Evolutionary conservation across 2,113 vertebrate species (phyloP), one percentile per base, ranked within the genome.

Genomic region (Gobio gobio): DNA sequence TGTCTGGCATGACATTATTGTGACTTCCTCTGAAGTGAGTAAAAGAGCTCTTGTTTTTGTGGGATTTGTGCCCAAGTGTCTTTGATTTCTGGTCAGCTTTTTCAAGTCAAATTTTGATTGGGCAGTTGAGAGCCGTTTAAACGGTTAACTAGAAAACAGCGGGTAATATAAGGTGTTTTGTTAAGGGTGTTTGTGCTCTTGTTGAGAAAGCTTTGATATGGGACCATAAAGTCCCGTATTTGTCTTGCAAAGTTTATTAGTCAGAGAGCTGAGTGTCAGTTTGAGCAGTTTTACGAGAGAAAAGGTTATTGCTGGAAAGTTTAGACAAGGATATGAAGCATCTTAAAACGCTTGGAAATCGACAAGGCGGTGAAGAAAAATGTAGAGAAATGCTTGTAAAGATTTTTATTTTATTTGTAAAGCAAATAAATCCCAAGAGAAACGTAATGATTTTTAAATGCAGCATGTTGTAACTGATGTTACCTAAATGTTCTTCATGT

Each of bases 241-340:
- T 68, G 58, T 72, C 64, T 54, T 29, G 43, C 61, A 51, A 73
- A 72, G 49, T 73, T 83, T 83, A 83, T 83, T 83, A 83, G 81
- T n/a, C 61, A 13, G 49, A 36, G 36, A 68, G 47, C 33, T 16
- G 33, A 36, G 66, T 72, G 81, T 72, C 81, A 72, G 81, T 56
- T 83, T 24, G 66, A 18, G 7, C 29, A 45, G 24, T 72, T 83
- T 83, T 72, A 83, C 18, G 47, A 73, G 49, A 58, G 12, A 70
- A 72, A 58, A 58, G 63, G 66, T 72, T 83, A 72, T 73, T 72
- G 64, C 81, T 72, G 22, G 49, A 72, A 51, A 83, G 49, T 83
- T 83, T 72, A 72, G 66, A 83, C 64, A 72, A 58, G 81, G 81
- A 72, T 40, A 83, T 10, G 29, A 12, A 72, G 64, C 33, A 6